These are phyloP conservation scores for Gambelia wislizenii DNA, from an alignment of 2,797 vertebrate genomes.

Conservation along the genomic window DNA sequence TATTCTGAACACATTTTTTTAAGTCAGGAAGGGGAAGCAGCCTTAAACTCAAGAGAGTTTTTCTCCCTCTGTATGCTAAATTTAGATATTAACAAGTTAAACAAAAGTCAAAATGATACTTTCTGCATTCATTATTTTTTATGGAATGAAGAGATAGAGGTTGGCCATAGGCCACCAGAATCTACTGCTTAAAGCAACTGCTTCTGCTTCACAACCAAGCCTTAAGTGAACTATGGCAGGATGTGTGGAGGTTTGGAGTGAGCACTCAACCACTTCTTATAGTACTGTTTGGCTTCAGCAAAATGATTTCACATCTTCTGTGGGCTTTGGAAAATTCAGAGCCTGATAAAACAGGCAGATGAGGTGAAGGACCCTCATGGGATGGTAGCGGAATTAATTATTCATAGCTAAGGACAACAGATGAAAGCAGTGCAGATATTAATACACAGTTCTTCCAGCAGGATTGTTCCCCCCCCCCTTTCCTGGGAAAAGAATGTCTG, in stretches of 20 bases:
- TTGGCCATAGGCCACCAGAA: neutral
- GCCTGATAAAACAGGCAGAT: neutral
- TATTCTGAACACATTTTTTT: neutral
- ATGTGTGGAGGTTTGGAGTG: neutral
- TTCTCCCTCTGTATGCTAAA: neutral
- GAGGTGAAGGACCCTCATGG: neutral
- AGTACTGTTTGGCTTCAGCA: neutral
- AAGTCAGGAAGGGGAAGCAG: neutral
- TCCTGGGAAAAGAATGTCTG: neutral
- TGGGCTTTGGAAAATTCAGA: neutral
- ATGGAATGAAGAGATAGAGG: neutral
- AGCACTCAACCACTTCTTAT: neutral
- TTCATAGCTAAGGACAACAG: neutral
- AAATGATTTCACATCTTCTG: neutral
- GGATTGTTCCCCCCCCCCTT: neutral
- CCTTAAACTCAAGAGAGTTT: neutral
- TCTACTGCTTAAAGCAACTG: neutral
- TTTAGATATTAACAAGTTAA: neutral
- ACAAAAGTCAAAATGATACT: neutral
- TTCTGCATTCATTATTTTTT: neutral
- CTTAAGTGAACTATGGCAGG: neutral
- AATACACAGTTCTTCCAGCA: neutral
- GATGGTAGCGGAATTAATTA: neutral
- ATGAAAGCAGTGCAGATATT: neutral
- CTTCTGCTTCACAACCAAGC: neutral